phyloP scores from a whole-genome alignment of 2,113 vertebrate genomes.

The Rhineura floridana region DNA sequence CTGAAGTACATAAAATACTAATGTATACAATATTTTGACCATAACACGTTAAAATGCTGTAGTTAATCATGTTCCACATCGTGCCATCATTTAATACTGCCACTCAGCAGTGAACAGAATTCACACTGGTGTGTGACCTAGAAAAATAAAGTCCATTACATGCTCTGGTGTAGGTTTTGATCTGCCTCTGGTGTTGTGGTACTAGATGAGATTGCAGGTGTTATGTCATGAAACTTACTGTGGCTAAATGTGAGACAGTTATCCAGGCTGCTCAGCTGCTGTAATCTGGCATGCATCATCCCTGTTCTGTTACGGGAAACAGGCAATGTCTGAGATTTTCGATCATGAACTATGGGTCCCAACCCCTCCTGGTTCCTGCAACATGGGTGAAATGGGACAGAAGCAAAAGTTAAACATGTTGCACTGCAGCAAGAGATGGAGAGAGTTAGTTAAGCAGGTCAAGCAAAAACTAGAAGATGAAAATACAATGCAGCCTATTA shows the following conservation, averaged over 20 bases:
- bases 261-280: conserved; percentile 99
- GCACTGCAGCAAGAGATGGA: conserved; percentile 74
- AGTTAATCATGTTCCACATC: conserved; percentile 68
- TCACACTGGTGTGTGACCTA: conserved; percentile 58
- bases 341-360: conserved; percentile 96
- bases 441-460: conserved; percentile 80
- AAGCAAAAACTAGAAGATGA: conserved; percentile 45
- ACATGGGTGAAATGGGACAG: conserved; percentile 90
- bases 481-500: conserved; percentile 47
- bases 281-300: conserved; percentile 99
- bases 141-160: conserved; percentile 67
- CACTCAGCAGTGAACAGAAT: conserved; percentile 45
- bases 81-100: conserved; percentile 54
- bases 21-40: not conserved
- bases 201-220: conserved; percentile 69
- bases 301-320: conserved; percentile 99
- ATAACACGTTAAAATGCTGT: not conserved
- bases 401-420: conserved; percentile 87
- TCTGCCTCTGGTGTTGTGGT: conserved; percentile 72
- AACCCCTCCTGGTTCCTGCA: conserved; percentile 98
- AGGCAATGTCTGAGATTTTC: conserved; percentile 99
- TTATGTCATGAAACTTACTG: conserved; percentile 90
- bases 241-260: conserved; percentile 99
- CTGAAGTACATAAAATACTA: not conserved
- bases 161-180: conserved; percentile 69